Evolutionary conservation across 64 coral and sea anemone genomes (phyloP).

Genomic region (Porites australiensis): DNA sequence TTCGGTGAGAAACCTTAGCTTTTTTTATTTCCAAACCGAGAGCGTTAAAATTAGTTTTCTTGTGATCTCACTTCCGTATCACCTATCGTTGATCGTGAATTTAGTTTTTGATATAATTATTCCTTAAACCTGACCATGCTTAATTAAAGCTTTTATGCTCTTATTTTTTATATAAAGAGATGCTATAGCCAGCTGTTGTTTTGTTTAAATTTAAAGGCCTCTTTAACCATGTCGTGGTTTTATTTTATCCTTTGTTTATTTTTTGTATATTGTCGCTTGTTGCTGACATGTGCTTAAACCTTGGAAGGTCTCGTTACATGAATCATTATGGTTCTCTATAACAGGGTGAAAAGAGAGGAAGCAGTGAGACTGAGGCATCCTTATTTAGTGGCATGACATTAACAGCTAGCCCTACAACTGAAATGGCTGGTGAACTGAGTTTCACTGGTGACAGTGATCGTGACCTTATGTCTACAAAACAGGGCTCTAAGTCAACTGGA

Average conservation of each 20-base stretch:
- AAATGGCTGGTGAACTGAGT: neutral
- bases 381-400: conserved; percentile 47
- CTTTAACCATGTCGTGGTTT: too few species aligned
- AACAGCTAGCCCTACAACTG: neutral
- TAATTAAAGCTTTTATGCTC: too few species aligned
- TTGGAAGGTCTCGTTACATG: too few species aligned
- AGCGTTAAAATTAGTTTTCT: too few species aligned
- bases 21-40: neutral
- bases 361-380: neutral
- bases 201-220: too few species aligned
- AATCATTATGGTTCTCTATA: neutral
- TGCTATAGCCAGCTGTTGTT: too few species aligned
- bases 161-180: too few species aligned
- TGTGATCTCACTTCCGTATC: neutral
- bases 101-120: too few species aligned
- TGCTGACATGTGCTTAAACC: too few species aligned
- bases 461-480: neutral
- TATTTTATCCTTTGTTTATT: too few species aligned
- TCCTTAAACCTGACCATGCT: too few species aligned
- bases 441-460: neutral
- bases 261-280: too few species aligned
- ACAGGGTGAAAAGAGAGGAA: neutral
- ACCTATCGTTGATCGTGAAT: neutral
- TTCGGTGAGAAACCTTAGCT: conserved; percentile 1
- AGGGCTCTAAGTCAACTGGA: neutral